Evolutionary conservation across 1,140 invertebrate genomes (phyloP).

Genomic region (Archegozetes longisetosus): DNA sequence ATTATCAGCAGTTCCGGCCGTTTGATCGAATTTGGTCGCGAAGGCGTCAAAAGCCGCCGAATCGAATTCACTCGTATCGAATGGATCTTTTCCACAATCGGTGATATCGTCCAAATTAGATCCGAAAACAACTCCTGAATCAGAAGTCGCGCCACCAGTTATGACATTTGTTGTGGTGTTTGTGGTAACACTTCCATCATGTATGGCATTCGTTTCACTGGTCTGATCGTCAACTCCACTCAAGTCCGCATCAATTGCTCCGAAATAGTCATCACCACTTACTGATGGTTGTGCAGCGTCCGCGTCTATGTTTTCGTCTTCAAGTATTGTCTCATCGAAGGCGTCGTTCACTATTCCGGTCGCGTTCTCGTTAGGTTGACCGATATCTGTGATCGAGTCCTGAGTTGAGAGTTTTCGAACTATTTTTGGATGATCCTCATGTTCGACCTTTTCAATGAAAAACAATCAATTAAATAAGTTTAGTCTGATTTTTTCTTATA

Average conservation of each 20-base stretch:
- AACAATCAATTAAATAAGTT: too few relatives aligned
- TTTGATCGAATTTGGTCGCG: conserved; percentile 23
- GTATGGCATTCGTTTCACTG: conserved; percentile 6
- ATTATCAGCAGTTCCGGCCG: conserved; percentile 14
- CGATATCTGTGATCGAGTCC: conserved; percentile 1
- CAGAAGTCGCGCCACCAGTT: not conserved
- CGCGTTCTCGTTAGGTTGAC: conserved; percentile 7
- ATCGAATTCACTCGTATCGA: conserved; percentile 20
- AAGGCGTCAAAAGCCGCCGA: conserved; percentile 27
- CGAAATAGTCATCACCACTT: not conserved
- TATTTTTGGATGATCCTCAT: not conserved
- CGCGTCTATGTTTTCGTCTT: not conserved
- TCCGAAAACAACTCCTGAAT: not conserved
- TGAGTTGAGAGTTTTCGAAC: not conserved
- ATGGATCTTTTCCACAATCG: conserved; percentile 17
- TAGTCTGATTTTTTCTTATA: too few relatives aligned
- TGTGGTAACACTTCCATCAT: not conserved
- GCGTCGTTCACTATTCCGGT: conserved; percentile 13
- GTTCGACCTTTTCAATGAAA: not conserved
- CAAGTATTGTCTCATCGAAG: conserved; percentile 8
- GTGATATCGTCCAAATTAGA: conserved; percentile 5
- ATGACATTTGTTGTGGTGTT: not conserved
- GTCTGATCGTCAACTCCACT: not conserved
- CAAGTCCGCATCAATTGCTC: not conserved
- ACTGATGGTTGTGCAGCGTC: not conserved